Evolutionary conservation across 2,888 invertebrate species (phyloP).

Genomic region (Amitus sp.): DNA sequence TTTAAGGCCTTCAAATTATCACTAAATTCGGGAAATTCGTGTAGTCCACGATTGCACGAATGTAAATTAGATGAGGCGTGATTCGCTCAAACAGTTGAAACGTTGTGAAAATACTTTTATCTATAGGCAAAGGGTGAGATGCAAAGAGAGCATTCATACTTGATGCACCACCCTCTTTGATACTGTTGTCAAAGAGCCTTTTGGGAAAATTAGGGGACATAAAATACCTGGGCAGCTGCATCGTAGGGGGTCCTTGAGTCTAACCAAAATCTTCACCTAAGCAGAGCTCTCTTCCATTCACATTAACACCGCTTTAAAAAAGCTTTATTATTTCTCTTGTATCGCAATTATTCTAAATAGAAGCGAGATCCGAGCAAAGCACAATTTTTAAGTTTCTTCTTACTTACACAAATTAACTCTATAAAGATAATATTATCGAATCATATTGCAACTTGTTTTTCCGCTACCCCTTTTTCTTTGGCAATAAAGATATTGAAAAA

Average conservation of each 20-base stretch:
- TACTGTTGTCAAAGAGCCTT: conserved; percentile 22
- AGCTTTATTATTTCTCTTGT: conserved; percentile 2
- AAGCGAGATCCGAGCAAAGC: no score
- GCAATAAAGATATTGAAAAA: no score
- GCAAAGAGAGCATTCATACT: conserved; percentile 17
- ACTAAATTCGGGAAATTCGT: no score
- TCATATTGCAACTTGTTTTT: no score
- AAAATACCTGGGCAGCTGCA: conserved; percentile 37
- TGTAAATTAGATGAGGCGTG: neutral
- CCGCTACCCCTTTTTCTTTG: no score
- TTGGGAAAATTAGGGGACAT: conserved; percentile 30
- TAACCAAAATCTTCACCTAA: neutral
- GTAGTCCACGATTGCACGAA: no score
- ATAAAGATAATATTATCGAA: no score
- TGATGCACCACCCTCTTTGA: conserved; percentile 13
- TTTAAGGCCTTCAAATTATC: no score
- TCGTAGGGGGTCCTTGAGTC: conserved; percentile 24
- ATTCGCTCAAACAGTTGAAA: no score
- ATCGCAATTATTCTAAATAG: conserved; percentile 12
- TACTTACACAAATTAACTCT: no score
- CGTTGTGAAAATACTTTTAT: neutral
- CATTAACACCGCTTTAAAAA: conserved; percentile 9
- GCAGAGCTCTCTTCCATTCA: neutral
- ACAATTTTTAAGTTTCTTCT: no score
- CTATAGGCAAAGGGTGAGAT: neutral